These are phyloP conservation scores for Sericinus montela DNA, from an alignment of 2,888 invertebrate genomes.

Conservation along the genomic window DNA sequence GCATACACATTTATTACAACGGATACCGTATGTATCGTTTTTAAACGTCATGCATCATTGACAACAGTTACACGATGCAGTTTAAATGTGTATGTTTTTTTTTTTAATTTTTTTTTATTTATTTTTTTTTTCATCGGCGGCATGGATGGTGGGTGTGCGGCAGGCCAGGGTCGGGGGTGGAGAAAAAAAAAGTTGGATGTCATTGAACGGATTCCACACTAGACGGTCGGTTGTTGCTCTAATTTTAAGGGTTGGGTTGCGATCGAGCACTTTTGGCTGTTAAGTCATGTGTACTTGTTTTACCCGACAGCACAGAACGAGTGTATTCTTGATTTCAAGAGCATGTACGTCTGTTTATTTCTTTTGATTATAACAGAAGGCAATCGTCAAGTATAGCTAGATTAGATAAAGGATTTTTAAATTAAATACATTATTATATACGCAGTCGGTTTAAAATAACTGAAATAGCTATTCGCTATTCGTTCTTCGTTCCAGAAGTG, in stretches of 20 bases:
- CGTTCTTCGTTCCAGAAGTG: conserved; percentile 39
- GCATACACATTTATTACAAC: conserved; percentile 70
- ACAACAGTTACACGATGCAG: conserved; percentile 74
- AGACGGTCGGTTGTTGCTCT: conserved; percentile 53
- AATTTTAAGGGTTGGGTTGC: conserved; percentile 47
- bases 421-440: too few relatives aligned
- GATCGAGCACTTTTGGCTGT: conserved; percentile 44
- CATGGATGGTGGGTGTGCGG: conserved; percentile 71
- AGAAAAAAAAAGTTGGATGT: conserved; percentile 74
- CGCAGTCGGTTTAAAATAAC: too few relatives aligned
- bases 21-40: conserved; percentile 35
- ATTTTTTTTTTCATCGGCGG: conserved; percentile 64
- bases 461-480: too few relatives aligned
- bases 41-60: conserved; percentile 72
- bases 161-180: conserved; percentile 69
- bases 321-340: too few relatives aligned
- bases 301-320: too few relatives aligned
- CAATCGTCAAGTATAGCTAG: too few relatives aligned
- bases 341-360: too few relatives aligned
- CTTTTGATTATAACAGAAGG: too few relatives aligned
- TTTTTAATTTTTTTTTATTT: conserved; percentile 32
- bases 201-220: conserved; percentile 75
- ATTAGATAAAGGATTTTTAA: too few relatives aligned
- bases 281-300: too few relatives aligned
- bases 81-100: conserved; percentile 60